Base-by-base conservation (phyloP, 30 jellyfish, hydroid and myxozoan genomes). In the Nemopilema nomurai region DNA sequence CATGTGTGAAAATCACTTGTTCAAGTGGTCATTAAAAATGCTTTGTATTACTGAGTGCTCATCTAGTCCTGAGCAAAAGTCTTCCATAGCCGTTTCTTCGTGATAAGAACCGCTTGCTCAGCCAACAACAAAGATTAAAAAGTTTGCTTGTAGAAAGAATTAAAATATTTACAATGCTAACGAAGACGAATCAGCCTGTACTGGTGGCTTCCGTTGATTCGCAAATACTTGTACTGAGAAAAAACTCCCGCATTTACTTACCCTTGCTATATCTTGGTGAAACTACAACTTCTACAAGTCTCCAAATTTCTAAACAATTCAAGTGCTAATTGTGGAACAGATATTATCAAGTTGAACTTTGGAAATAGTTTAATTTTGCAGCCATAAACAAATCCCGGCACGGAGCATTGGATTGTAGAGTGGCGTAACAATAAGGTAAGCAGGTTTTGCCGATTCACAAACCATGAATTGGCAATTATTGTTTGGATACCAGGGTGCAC, bases 391-490 rank as follows among this genome's bases (percentile, higher is more conserved):
- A 75, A 75, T 49, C 27, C 57, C 41, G 73, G 71, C 73, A 25
- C 26, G 8, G 24, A 51, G 24, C 23, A 18, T 22, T 27, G 24
- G 20, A 50, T 63, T 23, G 67, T 0, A 41, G 41, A 81, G 76
- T 81, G 90, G 90, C 90, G 90, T 81, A 81, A 81, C 90, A 16
- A 33, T 9, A 62, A 17, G 53, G 71, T 8, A 30, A 69, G 33
- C 83, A 81, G 90, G 90, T 81, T n/a, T 28, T 49, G 67, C 62
- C 29, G 80, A 63, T 80, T 33, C 80, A 22, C 77, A 63, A 74
- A 81, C 90, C 90, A 67, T 81, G 90, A 81, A 81, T 81, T 65
- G 20, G 64, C 28, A 67, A 81, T 67, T 67, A 82, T 18, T 23
- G 53, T 53, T 53, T 26, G 41, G 66, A 27, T 49, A 76, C 29